Evolutionary conservation across 2,113 vertebrate species (phyloP).

Genomic region (Microcebus lehilahytsara): DNA sequence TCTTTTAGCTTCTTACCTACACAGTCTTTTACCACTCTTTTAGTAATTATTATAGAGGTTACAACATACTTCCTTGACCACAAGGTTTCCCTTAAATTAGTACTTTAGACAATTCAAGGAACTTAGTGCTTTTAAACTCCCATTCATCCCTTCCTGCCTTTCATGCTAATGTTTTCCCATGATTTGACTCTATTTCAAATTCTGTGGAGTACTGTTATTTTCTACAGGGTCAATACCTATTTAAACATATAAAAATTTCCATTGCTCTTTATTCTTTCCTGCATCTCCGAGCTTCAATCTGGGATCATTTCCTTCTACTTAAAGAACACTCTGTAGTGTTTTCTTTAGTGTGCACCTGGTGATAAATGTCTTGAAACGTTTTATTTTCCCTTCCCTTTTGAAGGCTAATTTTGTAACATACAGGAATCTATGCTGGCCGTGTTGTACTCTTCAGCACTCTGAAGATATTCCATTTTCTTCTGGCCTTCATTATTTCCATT

Average conservation of each 20-base stretch:
- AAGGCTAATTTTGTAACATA: neutral
- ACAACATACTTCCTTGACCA: neutral
- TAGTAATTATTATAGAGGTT: neutral
- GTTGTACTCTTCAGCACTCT: neutral
- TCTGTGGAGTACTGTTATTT: neutral
- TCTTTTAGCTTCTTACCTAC: neutral
- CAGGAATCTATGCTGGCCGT: neutral
- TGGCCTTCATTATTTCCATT: conserved; percentile 18
- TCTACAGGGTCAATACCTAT: neutral
- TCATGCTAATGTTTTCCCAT: neutral
- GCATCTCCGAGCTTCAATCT: neutral
- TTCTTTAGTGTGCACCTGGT: neutral
- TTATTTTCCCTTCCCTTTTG: neutral
- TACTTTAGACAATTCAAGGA: neutral
- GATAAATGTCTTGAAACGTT: neutral
- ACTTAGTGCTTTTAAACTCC: neutral
- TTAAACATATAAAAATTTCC: neutral
- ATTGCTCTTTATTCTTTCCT: neutral
- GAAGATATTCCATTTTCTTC: conserved; percentile 11
- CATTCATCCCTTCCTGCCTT: neutral
- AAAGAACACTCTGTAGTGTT: neutral
- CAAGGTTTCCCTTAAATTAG: neutral
- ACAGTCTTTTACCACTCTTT: neutral
- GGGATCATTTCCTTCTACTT: neutral
- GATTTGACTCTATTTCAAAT: neutral